Evolutionary conservation across 2,797 vertebrate genomes (phyloP).

Genomic region (Semaprochilodus insignis): DNA sequence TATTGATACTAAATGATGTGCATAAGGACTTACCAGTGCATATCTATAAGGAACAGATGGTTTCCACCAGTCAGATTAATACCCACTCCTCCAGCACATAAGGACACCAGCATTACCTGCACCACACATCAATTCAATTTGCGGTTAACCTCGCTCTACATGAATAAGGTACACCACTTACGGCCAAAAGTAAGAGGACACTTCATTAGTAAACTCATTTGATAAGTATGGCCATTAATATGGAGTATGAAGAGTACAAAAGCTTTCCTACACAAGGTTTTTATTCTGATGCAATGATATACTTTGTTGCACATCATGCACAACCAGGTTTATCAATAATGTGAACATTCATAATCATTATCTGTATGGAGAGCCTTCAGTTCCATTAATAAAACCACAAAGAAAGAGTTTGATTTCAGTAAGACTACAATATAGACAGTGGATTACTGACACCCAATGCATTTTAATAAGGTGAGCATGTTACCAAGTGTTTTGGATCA

Average conservation of each 20-base stretch:
- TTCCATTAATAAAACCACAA: too few species aligned
- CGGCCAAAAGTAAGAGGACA: background rate
- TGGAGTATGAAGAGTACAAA: background rate
- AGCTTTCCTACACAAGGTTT: too few species aligned
- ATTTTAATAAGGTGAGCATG: too few species aligned
- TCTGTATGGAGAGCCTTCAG: too few species aligned
- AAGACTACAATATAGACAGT: too few species aligned
- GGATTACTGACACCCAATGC: too few species aligned
- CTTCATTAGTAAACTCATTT: background rate
- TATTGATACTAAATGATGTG: background rate
- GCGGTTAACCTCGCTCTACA: background rate
- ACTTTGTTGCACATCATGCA: too few species aligned
- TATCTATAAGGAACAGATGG: constrained; percentile 96
- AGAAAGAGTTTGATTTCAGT: too few species aligned
- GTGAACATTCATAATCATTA: too few species aligned
- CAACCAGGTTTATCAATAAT: too few species aligned
- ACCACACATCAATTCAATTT: constrained; percentile 5
- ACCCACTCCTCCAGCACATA: constrained; percentile 93
- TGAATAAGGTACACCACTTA: background rate
- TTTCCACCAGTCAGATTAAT: constrained; percentile 95
- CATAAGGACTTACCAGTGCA: constrained; percentile 90
- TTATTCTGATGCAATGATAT: too few species aligned
- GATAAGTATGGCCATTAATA: background rate
- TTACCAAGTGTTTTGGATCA: too few species aligned
- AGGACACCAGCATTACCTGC: constrained; percentile 93